A percentile compares a stretch with the other conserved stretches of the same genome.
These are phyloP conservation scores for Drosophila demipolita DNA, from an alignment of 2,888 invertebrate species.

Conservation along the genomic window DNA sequence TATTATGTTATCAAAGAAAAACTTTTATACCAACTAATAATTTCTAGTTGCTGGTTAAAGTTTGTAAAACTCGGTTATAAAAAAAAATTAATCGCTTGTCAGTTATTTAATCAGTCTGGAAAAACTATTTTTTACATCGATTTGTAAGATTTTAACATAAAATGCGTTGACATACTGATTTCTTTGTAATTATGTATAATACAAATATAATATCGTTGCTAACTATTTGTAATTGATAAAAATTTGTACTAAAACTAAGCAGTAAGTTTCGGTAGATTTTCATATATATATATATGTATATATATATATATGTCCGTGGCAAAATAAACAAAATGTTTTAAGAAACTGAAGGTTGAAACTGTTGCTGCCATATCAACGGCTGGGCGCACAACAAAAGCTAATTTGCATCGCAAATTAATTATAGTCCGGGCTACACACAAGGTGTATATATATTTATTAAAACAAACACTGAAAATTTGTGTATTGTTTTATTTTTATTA, in stretches of 20 bases:
- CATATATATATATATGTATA: slow-evolving; percentile 3
- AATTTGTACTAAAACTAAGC: not conserved
- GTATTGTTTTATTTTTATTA: slow-evolving; percentile 16
- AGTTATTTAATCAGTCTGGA: not conserved
- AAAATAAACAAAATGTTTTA: slow-evolving; percentile 21
- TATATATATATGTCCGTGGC: slow-evolving; percentile 12
- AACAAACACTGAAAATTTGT: slow-evolving; percentile 16
- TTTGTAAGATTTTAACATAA: not conserved
- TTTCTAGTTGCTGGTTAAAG: not conserved
- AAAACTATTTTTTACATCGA: not conserved
- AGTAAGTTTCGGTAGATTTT: not conserved
- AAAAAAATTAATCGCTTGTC: not conserved
- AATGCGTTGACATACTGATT: not conserved
- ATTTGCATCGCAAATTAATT: slow-evolving; percentile 19
- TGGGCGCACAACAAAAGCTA: slow-evolving; percentile 35
- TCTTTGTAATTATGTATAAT: not conserved
- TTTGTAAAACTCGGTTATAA: not conserved
- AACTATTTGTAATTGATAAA: not conserved
- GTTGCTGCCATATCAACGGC: slow-evolving; percentile 40
- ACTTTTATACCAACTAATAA: not conserved
- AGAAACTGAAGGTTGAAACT: slow-evolving; percentile 27
- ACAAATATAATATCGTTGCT: not conserved
- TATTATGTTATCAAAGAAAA: no score
- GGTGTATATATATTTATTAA: slow-evolving; percentile 12
- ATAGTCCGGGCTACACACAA: slow-evolving; percentile 3